Evolutionary conservation across 2,113 vertebrate genomes (phyloP).

Genomic region (Oncorhynchus nerka): DNA sequence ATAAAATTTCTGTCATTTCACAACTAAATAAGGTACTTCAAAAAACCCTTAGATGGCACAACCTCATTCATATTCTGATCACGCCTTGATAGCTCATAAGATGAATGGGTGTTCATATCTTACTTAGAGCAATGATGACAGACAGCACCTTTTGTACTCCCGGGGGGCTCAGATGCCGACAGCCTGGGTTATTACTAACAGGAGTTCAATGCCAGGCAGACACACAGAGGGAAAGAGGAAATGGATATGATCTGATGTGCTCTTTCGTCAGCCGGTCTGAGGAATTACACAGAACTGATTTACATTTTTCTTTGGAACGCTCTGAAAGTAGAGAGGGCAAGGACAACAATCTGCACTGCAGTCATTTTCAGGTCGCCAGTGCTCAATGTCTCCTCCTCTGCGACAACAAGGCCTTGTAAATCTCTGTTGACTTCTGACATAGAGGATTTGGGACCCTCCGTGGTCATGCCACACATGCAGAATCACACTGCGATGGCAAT

Average conservation of each 20-base stretch:
- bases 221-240: background rate
- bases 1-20: background rate
- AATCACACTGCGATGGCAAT: background rate
- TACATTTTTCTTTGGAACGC: background rate
- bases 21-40: conserved; percentile 21
- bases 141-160: background rate
- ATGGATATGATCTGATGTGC: conserved; percentile 7
- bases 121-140: background rate
- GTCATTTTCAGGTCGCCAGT: background rate
- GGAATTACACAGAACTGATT: background rate
- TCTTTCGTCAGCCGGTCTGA: conserved; percentile 23
- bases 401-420: background rate
- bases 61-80: conserved; percentile 10
- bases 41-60: conserved; percentile 20
- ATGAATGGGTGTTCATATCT: conserved; percentile 3
- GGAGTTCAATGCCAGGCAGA: conserved; percentile 1
- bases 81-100: background rate
- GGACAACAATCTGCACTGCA: too few species aligned
- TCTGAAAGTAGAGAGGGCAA: background rate
- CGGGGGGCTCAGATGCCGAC: background rate
- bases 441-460: background rate
- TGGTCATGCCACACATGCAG: background rate
- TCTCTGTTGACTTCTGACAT: background rate
- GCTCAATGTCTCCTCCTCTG: background rate
- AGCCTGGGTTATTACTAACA: conserved; percentile 14